Evolutionary conservation across 2,888 invertebrate species (phyloP).

Genomic region (Andrena dorsata): DNA sequence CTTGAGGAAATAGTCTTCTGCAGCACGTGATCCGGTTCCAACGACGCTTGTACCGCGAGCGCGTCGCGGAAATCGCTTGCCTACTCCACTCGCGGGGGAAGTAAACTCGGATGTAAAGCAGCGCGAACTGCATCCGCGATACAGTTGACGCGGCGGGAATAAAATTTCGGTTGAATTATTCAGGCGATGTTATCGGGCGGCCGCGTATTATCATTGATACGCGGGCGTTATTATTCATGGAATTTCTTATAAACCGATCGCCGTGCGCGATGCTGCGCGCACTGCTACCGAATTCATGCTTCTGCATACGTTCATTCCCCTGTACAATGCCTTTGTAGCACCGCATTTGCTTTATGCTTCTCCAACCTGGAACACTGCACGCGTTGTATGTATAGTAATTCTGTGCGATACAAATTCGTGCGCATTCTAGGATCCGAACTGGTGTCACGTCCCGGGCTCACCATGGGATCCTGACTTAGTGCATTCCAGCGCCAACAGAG

Average conservation of each 20-base stretch:
- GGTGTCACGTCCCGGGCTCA: no score
- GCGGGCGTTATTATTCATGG: background rate
- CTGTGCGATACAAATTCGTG: no score
- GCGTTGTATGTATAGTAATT: no score
- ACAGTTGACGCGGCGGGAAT: background rate
- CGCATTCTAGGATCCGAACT: no score
- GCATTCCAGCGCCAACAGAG: no score
- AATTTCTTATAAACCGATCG: slow-evolving; percentile 25
- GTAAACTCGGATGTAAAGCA: slow-evolving; percentile 17
- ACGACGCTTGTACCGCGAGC: background rate
- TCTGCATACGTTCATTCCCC: no score
- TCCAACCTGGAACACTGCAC: no score
- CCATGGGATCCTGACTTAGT: no score
- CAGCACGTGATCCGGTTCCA: slow-evolving; percentile 21
- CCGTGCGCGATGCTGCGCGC: background rate
- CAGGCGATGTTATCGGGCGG: slow-evolving; percentile 4
- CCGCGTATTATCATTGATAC: background rate
- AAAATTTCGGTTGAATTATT: slow-evolving; percentile 30
- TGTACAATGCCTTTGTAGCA: no score
- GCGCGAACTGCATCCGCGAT: slow-evolving; percentile 14
- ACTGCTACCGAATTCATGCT: no score
- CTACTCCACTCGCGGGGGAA: background rate
- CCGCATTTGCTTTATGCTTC: no score
- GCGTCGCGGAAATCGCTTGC: slow-evolving; percentile 24
- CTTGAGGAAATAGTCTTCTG: slow-evolving; percentile 30